phyloP scores from a whole-genome alignment of 2,113 vertebrate genomes.

The Ellobius talpinus region DNA sequence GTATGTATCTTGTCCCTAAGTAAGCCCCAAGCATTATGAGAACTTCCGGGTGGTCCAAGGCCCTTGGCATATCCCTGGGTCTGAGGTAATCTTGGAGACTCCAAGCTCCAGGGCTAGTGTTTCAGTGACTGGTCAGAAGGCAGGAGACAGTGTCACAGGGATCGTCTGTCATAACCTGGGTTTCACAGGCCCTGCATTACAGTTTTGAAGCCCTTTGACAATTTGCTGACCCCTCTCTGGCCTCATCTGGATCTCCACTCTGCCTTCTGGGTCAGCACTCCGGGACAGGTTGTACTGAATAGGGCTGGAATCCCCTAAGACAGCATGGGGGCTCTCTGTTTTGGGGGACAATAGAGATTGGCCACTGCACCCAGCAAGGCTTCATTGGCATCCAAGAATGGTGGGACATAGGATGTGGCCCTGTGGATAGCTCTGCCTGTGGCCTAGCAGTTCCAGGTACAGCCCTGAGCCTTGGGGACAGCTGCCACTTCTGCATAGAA shows the following conservation, averaged over 20 bases:
- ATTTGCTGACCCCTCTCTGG: background rate
- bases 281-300: background rate
- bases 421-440: background rate
- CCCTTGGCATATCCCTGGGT: background rate
- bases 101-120: fast-evolving
- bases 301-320: too few relatives aligned
- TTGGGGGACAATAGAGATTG: too few relatives aligned
- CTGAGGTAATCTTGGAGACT: background rate
- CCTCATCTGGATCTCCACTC: background rate
- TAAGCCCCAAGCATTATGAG: fast-evolving
- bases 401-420: background rate
- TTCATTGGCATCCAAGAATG: too few relatives aligned
- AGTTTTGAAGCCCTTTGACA: fast-evolving
- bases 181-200: background rate
- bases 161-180: background rate
- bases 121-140: background rate
- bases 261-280: background rate
- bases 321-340: background rate
- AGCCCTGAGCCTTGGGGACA: background rate
- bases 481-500: fast-evolving
- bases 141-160: fast-evolving
- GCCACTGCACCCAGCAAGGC: too few relatives aligned
- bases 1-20: background rate
- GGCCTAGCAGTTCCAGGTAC: fast-evolving
- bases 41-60: too few relatives aligned